Conservation (phyloP, 2,797 vertebrate species). For the Myotis pilosus region DNA sequence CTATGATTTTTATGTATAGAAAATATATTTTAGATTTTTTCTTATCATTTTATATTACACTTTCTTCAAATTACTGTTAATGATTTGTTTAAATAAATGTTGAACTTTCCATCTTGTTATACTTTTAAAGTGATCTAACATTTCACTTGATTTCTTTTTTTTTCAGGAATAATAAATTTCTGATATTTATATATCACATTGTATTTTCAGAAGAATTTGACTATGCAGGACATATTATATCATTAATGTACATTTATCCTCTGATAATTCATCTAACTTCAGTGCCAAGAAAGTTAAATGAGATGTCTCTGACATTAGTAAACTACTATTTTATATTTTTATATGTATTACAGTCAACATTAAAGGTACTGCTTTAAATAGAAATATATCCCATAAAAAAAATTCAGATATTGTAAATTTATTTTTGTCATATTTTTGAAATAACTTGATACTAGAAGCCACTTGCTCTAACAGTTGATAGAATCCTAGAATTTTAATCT, state of each 20-base stretch:
- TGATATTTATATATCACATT: not conserved
- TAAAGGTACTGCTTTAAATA: conserved; percentile 71
- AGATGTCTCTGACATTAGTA: conserved; percentile 29
- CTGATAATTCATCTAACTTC: conserved; percentile 66
- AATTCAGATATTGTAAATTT: conserved; percentile 36
- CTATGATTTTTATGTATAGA: not conserved
- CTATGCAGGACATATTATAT: conserved; percentile 59
- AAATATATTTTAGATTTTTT: not conserved
- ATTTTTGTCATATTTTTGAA: conserved; percentile 29
- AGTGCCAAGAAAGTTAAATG: conserved; percentile 66
- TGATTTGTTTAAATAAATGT: conserved; percentile 35
- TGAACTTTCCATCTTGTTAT: not conserved
- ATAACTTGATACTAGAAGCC: not conserved
- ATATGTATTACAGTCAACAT: conserved; percentile 26
- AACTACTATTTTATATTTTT: conserved; percentile 74
- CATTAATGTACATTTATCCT: conserved; percentile 68
- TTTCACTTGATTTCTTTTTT: conserved; percentile 59
- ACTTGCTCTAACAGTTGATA: not conserved
- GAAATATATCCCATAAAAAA: not conserved
- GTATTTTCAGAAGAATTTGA: conserved; percentile 77
- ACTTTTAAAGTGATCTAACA: conserved; percentile 47
- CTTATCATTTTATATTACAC: conserved; percentile 3
- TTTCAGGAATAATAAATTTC: conserved; percentile 66
- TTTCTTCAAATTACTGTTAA: conserved; percentile 38
- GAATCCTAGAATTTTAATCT: not conserved